These are phyloP conservation scores for Blennius ocellaris DNA, from an alignment of 2,113 vertebrate species.

Conservation along the genomic window DNA sequence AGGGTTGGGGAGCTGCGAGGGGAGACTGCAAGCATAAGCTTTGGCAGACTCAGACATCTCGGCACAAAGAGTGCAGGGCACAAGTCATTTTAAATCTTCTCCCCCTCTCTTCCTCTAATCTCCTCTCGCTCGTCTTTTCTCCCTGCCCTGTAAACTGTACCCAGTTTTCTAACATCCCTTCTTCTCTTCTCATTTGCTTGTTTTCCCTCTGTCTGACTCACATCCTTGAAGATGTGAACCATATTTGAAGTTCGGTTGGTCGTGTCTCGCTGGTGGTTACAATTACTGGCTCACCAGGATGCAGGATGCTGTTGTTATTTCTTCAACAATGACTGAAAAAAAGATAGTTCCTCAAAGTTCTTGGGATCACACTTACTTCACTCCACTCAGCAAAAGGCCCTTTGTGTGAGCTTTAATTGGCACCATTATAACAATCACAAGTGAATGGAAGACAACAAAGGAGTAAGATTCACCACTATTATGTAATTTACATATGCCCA, in stretches of 20 bases:
- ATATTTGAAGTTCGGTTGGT: slow-evolving; percentile 60
- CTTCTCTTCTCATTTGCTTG: slow-evolving; percentile 35
- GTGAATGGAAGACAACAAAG: slow-evolving; percentile 16
- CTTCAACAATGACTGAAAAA: slow-evolving; percentile 35
- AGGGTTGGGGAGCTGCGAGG: slow-evolving; percentile 26
- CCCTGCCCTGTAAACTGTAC: slow-evolving; percentile 49
- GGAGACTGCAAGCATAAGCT: slow-evolving; percentile 66
- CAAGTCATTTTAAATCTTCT: slow-evolving; percentile 73
- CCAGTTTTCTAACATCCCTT: slow-evolving; percentile 41
- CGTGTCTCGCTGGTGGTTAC: slow-evolving; percentile 54
- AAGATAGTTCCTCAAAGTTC: slow-evolving; percentile 42
- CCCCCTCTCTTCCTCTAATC: slow-evolving; percentile 69
- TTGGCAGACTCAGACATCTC: slow-evolving; percentile 67
- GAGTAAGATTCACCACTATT: slow-evolving; percentile 8
- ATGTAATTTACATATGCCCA: slow-evolving; percentile 10
- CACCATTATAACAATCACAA: slow-evolving; percentile 55
- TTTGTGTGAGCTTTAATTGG: slow-evolving; percentile 39
- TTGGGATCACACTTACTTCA: slow-evolving; percentile 31
- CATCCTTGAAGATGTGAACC: slow-evolving; percentile 47
- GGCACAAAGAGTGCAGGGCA: slow-evolving; percentile 66
- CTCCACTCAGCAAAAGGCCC: slow-evolving; percentile 23
- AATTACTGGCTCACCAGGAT: slow-evolving; percentile 64
- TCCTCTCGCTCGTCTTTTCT: slow-evolving; percentile 48
- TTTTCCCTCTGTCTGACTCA: slow-evolving; percentile 61
- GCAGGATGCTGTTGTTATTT: slow-evolving; percentile 67